These are phyloP conservation scores for Tursiops truncatus DNA, from an alignment of 2,113 vertebrate species.

Conservation along the genomic window DNA sequence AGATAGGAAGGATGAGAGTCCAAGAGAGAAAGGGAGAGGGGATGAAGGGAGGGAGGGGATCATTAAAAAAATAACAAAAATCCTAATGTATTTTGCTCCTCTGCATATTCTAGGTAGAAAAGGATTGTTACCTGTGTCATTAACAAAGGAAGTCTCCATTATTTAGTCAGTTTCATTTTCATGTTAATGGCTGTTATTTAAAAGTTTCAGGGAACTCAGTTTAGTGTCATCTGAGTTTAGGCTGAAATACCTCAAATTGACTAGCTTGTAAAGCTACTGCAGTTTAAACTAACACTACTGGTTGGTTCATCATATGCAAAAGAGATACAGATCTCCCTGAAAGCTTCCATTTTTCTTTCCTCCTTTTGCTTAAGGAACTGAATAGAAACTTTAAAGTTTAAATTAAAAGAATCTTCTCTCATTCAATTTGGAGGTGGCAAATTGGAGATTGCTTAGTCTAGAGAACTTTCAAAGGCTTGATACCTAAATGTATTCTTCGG, in stretches of 20 bases:
- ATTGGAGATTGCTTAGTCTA: constrained; percentile 41
- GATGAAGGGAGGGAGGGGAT: neutral
- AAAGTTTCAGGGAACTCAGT: constrained; percentile 54
- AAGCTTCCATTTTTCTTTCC: constrained; percentile 62
- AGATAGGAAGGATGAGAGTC: neutral
- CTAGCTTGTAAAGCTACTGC: constrained; percentile 48
- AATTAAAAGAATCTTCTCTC: constrained; percentile 56
- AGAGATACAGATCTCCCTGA: constrained; percentile 56
- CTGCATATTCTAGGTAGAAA: neutral
- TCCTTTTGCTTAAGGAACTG: constrained; percentile 32
- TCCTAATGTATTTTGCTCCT: neutral
- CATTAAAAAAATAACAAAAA: neutral
- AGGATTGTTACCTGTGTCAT: neutral
- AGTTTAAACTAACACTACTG: constrained; percentile 64
- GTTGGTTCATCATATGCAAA: constrained; percentile 67
- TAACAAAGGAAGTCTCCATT: neutral
- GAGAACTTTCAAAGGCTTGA: constrained; percentile 59
- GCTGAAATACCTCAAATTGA: constrained; percentile 36
- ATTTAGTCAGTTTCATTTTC: constrained; percentile 56
- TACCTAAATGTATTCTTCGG: constrained; percentile 42
- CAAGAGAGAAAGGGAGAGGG: neutral
- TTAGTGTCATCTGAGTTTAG: constrained; percentile 29
- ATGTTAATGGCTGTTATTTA: constrained; percentile 60
- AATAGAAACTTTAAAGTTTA: constrained; percentile 52
- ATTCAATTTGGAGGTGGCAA: constrained; percentile 49